Percentiles rank a stretch among this genome's conserved stretches.
Conservation (phyloP, 2,888 invertebrate species). For the Drosophila fungiperda region DNA sequence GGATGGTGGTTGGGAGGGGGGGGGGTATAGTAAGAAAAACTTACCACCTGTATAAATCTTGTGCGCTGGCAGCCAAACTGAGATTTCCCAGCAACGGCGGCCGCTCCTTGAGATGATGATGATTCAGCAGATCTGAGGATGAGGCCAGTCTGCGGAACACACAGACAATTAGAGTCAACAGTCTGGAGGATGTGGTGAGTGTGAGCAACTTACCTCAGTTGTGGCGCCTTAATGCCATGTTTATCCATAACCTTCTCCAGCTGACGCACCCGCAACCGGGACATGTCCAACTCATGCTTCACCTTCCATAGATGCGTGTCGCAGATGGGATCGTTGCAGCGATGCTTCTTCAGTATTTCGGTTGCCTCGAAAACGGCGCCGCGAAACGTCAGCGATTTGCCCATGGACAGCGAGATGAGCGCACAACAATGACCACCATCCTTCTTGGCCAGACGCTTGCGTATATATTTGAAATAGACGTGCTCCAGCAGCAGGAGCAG, state of each 20-base stretch:
- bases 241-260: constrained; percentile 94
- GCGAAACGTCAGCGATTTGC: constrained; percentile 93
- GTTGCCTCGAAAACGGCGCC: constrained; percentile 92
- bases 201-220: constrained; percentile 86
- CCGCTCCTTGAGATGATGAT: constrained; percentile 86
- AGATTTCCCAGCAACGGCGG: constrained; percentile 86
- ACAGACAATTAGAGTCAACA: not conserved
- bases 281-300: constrained; percentile 95
- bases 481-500: constrained; percentile 95
- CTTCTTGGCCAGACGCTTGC: constrained; percentile 94
- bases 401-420: constrained; percentile 95
- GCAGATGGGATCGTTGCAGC: constrained; percentile 92
- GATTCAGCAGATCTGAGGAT: constrained; percentile 87
- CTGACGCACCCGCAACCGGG: constrained; percentile 92
- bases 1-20: not conserved
- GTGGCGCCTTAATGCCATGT: constrained; percentile 92
- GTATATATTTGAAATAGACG: constrained; percentile 96
- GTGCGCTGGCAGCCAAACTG: constrained; percentile 85
- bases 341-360: constrained; percentile 90
- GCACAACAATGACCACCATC: constrained; percentile 97
- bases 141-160: constrained; percentile 86
- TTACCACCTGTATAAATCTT: constrained; percentile 86
- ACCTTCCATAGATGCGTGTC: constrained; percentile 95
- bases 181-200: not conserved
- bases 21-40: constrained; percentile 74